Conservation (phyloP, 2,113 vertebrate genomes). For the Ictidomys tridecemlineatus region DNA sequence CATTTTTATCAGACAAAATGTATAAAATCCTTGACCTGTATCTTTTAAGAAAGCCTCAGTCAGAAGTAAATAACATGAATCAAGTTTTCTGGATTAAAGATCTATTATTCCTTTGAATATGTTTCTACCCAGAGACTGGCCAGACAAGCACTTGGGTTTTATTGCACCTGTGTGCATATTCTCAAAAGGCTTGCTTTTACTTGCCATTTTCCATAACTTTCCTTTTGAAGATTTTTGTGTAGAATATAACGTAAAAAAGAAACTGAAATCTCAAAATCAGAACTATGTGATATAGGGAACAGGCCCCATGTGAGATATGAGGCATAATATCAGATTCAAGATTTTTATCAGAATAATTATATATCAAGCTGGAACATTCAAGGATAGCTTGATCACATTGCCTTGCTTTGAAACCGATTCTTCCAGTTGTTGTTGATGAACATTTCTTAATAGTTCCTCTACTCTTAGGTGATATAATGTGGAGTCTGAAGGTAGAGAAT, state of each 20-base stretch:
- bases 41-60: not conserved
- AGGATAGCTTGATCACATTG: not conserved
- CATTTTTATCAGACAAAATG: conserved; percentile 6
- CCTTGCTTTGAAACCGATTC: not conserved
- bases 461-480: not conserved
- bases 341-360: not conserved
- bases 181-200: conserved; percentile 13
- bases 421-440: not conserved
- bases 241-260: not conserved
- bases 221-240: not conserved
- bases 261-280: not conserved
- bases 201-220: not conserved
- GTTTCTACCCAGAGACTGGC: not conserved
- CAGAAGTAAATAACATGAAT: not conserved
- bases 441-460: not conserved
- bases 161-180: not conserved
- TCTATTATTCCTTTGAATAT: conserved; percentile 17
- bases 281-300: not conserved
- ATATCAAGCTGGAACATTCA: not conserved
- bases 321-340: not conserved
- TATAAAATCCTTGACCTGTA: not conserved
- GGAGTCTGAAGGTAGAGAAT: not conserved
- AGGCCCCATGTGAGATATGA: not conserved
- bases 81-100: not conserved
- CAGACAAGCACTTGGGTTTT: not conserved